phyloP scores from a whole-genome alignment of 2,113 vertebrate species.

The Poeciliopsis turrubarensis region DNA sequence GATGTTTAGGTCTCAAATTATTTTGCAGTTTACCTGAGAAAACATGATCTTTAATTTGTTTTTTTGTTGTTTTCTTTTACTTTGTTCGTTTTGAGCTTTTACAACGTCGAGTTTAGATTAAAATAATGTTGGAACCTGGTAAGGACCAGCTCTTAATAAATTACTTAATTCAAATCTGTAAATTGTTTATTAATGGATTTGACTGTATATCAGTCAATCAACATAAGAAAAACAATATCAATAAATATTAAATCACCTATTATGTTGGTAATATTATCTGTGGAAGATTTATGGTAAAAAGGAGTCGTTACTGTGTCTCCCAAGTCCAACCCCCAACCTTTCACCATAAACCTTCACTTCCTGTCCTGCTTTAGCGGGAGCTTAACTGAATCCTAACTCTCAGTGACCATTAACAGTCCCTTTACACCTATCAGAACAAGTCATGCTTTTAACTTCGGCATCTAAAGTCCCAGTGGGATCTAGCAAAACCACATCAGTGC shows the following conservation, averaged over 20 bases:
- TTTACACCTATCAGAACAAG: slow-evolving; percentile 35
- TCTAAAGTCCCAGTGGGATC: slow-evolving; percentile 30
- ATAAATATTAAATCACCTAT: background rate
- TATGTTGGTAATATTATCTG: slow-evolving; percentile 4
- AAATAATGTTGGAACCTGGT: background rate
- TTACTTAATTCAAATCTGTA: background rate
- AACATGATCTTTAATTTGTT: too few species aligned
- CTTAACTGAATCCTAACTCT: slow-evolving; percentile 20
- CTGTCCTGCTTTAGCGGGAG: slow-evolving; percentile 45
- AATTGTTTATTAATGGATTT: background rate
- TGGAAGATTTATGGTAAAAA: slow-evolving; percentile 8
- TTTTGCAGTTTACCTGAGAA: too few species aligned
- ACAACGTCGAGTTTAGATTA: too few species aligned
- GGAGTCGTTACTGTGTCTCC: background rate
- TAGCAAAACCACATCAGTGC: slow-evolving; percentile 25
- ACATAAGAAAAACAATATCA: background rate
- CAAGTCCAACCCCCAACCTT: slow-evolving; percentile 12
- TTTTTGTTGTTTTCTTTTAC: too few species aligned
- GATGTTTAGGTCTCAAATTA: background rate
- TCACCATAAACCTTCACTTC: slow-evolving; percentile 41
- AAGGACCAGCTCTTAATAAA: background rate
- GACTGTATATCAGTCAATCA: background rate
- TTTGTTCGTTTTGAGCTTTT: too few species aligned
- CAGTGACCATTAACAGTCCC: slow-evolving; percentile 44
- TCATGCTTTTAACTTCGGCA: slow-evolving; percentile 52